Evolutionary conservation across 1,140 invertebrate genomes (phyloP), one percentile per base, ranked within the genome.

Genomic region (Drosophila sp.): DNA sequence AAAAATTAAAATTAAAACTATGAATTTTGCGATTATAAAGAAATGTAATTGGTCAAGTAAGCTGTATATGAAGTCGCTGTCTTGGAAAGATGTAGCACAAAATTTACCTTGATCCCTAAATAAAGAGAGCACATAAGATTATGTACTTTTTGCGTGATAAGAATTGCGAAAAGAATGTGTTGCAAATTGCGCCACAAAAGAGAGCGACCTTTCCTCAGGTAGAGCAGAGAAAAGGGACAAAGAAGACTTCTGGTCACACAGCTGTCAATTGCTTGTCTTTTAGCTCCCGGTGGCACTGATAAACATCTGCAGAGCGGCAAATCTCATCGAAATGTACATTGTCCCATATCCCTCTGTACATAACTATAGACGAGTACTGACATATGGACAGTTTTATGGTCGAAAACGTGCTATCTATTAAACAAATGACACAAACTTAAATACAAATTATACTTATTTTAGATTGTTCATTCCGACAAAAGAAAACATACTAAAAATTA

Each of bases 241-340:
- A 18, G 21, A 41, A 57, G 14, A 36, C 63, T 57, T 40, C 32
- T 58, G 43, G 43, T 48, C 21, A 58, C 21, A 58, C 66, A 53
- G 53, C 69, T 45, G 62, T 27, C 45, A 36, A 9, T 34, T 38
- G 16, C n/a, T 36, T 70, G 50, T 38, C 41, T 21, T 29, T 7
- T 45, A 21, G 53, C 59, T 50, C 25, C 51, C 41, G 46, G 21
- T 40, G 38, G 27, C 0, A 11, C 16, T 16, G 45, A 38, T 43
- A 66, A 72, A 72, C 69, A 72, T 72, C 69, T 72, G 69, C 69
- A 66, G 38, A 36, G 36, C 61, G 61, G 61, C 34, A 48, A 51
- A 48, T 14, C 65, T 51, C 53, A 29, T 11, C 25, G 53, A 21
- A 45, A 7, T 56, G 53, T 1, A 25, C 11, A 40, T 21, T 21